phyloP scores from a whole-genome alignment of 2,113 vertebrate genomes.

The Planiliza haematocheilus region DNA sequence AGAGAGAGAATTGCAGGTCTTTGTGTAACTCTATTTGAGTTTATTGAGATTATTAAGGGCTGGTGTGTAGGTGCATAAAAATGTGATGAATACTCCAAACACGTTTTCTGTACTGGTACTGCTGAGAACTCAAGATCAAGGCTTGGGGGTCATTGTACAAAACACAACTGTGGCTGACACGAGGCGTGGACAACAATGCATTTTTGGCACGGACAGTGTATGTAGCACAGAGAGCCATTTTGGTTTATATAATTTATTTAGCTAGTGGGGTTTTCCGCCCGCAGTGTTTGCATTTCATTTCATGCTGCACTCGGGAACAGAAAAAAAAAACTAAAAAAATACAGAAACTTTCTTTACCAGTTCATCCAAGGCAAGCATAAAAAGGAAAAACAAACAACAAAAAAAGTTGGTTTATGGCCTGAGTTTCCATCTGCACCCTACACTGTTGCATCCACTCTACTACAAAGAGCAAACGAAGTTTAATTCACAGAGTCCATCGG shows the following conservation, averaged over 20 bases:
- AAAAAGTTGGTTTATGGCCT: neutral
- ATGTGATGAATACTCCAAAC: neutral
- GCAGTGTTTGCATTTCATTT: too few species aligned
- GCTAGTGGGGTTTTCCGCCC: too few species aligned
- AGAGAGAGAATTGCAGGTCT: neutral
- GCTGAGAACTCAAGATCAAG: neutral
- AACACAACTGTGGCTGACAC: neutral
- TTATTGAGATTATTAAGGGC: neutral
- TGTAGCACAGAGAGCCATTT: neutral
- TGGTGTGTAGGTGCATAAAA: neutral
- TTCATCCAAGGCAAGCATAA: neutral
- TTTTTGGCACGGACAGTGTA: neutral
- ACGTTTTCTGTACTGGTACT: neutral
- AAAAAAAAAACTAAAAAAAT: neutral
- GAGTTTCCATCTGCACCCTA: neutral
- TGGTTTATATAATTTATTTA: too few species aligned
- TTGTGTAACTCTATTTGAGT: neutral
- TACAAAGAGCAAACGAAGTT: conserved; percentile 45
- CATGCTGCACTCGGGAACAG: neutral
- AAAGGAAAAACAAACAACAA: neutral
- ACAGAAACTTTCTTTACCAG: neutral
- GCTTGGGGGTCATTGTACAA: neutral
- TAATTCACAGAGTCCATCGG: conserved; percentile 37
- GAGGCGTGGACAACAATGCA: neutral
- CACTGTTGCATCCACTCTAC: neutral